Evolutionary conservation across 92 coral and sea anemone species (phyloP).

Genomic region (Micromussa lordhowensis): DNA sequence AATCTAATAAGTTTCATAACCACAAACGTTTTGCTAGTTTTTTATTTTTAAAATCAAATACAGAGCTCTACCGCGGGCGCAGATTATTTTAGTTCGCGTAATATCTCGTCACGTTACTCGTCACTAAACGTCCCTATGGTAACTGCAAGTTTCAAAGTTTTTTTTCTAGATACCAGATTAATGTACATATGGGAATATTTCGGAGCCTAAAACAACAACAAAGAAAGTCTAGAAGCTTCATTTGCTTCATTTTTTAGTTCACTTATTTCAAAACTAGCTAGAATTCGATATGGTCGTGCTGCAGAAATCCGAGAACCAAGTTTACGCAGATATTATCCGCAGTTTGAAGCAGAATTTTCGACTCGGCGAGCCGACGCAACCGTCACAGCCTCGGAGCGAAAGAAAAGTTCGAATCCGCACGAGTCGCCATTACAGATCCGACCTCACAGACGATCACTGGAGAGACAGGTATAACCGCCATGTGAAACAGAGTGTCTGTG

Average conservation of each 20-base stretch:
- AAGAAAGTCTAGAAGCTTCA: background rate
- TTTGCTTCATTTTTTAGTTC: background rate
- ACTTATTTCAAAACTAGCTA: background rate
- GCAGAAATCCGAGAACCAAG: constrained; percentile 65
- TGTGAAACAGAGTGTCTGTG: constrained; percentile 71
- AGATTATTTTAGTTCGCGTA: background rate
- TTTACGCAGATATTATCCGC: constrained; percentile 79
- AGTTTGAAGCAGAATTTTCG: constrained; percentile 71
- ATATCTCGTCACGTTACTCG: constrained; percentile 23
- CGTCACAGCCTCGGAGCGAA: constrained; percentile 39
- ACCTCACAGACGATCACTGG: constrained; percentile 74
- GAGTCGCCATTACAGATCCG: constrained; percentile 79
- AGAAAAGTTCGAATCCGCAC: constrained; percentile 91
- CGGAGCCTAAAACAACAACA: background rate
- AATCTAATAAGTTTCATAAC: no score
- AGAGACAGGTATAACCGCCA: constrained; percentile 77
- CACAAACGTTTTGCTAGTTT: no score
- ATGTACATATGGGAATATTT: background rate
- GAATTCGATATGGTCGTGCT: constrained; percentile 47
- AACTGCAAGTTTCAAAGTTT: constrained; percentile 67
- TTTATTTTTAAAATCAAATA: no score
- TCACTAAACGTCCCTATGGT: constrained; percentile 70
- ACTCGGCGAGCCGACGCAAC: constrained; percentile 13
- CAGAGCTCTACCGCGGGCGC: constrained; percentile 11
- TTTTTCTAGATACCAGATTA: background rate